Conservation (phyloP, 2,888 invertebrate species). For the Ormyrus pomaceus region DNA sequence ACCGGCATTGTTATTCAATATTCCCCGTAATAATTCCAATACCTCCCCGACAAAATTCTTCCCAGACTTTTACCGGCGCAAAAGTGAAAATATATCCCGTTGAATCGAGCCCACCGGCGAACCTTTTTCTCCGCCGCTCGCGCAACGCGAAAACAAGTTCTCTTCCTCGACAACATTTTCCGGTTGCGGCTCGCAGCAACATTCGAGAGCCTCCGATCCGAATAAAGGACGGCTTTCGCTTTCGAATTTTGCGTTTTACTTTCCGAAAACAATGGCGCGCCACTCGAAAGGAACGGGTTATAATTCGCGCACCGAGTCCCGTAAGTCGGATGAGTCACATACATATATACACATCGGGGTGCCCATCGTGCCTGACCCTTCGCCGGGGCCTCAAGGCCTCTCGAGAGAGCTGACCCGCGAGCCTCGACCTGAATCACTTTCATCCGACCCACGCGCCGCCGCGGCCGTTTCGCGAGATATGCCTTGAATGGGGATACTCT, state of each 20-base stretch:
- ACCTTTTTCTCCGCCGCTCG: too few relatives aligned
- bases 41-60: too few relatives aligned
- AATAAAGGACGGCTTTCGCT: background rate
- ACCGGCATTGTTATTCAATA: too few relatives aligned
- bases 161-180: conserved; percentile 12
- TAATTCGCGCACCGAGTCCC: background rate
- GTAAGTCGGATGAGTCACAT: conserved; percentile 1
- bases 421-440: conserved; percentile 54
- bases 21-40: too few relatives aligned
- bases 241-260: conserved; percentile 2
- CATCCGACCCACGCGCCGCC: conserved; percentile 1
- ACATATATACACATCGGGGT: background rate
- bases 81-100: too few relatives aligned
- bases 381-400: conserved; percentile 36
- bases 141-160: too few relatives aligned
- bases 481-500: background rate
- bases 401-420: conserved; percentile 14
- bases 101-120: too few relatives aligned
- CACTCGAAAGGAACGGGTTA: background rate
- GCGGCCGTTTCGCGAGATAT: conserved; percentile 6
- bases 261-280: background rate
- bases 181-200: background rate
- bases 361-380: conserved; percentile 19
- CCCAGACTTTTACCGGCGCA: too few relatives aligned
- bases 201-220: background rate